Evolutionary conservation across 2,113 vertebrate species (phyloP).

Genomic region (Platanista minor): DNA sequence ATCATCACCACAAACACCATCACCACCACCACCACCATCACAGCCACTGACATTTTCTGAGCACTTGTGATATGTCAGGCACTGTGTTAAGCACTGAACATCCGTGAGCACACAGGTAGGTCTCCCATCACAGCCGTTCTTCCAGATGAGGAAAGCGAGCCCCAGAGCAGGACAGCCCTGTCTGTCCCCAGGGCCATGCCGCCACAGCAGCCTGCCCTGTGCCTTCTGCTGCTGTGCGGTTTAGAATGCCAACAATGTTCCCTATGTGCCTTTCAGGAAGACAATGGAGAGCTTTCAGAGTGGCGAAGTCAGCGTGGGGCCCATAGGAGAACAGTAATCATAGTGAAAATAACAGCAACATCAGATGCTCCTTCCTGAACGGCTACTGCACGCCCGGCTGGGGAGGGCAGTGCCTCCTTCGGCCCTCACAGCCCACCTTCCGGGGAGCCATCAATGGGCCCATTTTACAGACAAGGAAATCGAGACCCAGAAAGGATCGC

Average conservation of each 20-base stretch:
- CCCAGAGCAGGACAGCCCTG: background rate
- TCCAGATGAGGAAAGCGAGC: background rate
- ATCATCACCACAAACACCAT: background rate
- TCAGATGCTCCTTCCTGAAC: background rate
- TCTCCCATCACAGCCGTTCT: background rate
- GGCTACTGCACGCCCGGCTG: accelerated
- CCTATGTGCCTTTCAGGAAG: background rate
- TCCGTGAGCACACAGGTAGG: accelerated
- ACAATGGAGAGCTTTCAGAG: conserved; percentile 34
- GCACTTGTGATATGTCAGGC: background rate
- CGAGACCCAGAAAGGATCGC: background rate
- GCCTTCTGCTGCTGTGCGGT: background rate
- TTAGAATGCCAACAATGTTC: background rate
- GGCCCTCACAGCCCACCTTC: background rate
- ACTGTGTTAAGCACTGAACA: background rate
- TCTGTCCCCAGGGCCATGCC: background rate
- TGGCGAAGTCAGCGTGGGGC: background rate
- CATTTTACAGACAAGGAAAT: background rate
- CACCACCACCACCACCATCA: background rate
- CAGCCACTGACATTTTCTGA: background rate
- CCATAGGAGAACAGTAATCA: background rate
- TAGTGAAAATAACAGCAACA: background rate
- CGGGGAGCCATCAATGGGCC: background rate
- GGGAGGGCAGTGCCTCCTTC: accelerated
- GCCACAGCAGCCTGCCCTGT: background rate